These are phyloP conservation scores for Cephalophus harveyi DNA, from an alignment of 2,113 vertebrate genomes.

Conservation along the genomic window DNA sequence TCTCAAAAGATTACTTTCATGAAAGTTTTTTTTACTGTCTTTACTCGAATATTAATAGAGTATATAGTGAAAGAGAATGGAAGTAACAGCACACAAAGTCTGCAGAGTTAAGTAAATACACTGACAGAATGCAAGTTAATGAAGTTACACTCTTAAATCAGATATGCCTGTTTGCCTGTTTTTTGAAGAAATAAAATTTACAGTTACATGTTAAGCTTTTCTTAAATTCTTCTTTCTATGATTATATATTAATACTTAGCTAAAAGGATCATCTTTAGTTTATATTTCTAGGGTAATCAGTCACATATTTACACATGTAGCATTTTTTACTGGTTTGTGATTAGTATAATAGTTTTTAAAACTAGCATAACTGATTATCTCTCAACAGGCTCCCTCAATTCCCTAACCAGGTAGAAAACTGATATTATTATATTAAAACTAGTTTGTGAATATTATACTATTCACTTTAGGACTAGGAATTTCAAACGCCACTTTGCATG, in stretches of 20 bases:
- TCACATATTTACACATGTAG: background rate
- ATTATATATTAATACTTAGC: background rate
- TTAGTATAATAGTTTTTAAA: constrained; percentile 9
- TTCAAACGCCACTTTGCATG: background rate
- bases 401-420: background rate
- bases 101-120: background rate
- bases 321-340: background rate
- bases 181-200: background rate
- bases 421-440: background rate
- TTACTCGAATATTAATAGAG: background rate
- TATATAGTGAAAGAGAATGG: background rate
- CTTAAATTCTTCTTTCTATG: background rate
- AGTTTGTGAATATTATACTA: background rate
- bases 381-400: background rate
- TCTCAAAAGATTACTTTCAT: constrained; percentile 19
- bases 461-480: background rate
- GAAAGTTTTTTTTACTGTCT: background rate
- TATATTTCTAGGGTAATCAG: background rate
- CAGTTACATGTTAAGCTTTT: background rate
- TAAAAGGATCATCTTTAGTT: background rate
- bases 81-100: background rate
- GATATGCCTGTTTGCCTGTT: background rate
- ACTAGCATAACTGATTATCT: background rate
- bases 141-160: background rate
- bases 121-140: background rate